phyloP scores from a whole-genome alignment of 2,113 vertebrate genomes.

The Phocoena sinus region DNA sequence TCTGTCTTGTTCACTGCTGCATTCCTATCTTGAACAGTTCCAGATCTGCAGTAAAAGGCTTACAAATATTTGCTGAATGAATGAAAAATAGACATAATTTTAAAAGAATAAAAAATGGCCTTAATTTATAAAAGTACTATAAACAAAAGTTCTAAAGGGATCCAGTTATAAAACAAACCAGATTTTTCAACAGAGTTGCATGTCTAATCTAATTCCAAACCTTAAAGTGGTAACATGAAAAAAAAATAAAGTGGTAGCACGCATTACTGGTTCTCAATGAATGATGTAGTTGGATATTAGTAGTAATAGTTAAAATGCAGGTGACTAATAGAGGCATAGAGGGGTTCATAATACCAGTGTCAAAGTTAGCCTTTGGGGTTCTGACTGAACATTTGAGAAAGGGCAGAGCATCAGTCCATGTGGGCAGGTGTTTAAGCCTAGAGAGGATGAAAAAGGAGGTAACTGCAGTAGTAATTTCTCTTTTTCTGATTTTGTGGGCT shows the following conservation, averaged over 20 bases:
- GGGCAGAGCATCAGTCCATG: not conserved
- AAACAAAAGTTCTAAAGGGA: not conserved
- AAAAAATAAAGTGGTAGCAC: not conserved
- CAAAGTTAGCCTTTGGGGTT: not conserved
- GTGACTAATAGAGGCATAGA: not conserved
- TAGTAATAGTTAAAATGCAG: not conserved
- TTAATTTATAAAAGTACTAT: not conserved
- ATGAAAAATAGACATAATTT: slow-evolving; percentile 6
- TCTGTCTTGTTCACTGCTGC: not conserved
- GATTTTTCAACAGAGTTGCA: not conserved
- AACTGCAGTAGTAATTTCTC: not conserved
- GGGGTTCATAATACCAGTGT: not conserved
- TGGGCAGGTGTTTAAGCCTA: not conserved
- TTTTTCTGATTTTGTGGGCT: not conserved
- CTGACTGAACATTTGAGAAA: not conserved
- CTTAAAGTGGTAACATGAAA: not conserved
- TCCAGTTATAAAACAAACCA: slow-evolving; percentile 28
- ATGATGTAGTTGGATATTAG: not conserved
- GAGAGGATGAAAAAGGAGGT: not conserved
- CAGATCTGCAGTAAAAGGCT: not conserved
- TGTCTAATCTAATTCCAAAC: not conserved
- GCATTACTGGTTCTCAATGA: not conserved
- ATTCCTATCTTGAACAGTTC: not conserved
- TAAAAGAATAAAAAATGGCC: not conserved
- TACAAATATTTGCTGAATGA: slow-evolving; percentile 12